Evolutionary conservation across 2,797 vertebrate genomes (phyloP).

Genomic region (Macrochelys suwanniensis): DNA sequence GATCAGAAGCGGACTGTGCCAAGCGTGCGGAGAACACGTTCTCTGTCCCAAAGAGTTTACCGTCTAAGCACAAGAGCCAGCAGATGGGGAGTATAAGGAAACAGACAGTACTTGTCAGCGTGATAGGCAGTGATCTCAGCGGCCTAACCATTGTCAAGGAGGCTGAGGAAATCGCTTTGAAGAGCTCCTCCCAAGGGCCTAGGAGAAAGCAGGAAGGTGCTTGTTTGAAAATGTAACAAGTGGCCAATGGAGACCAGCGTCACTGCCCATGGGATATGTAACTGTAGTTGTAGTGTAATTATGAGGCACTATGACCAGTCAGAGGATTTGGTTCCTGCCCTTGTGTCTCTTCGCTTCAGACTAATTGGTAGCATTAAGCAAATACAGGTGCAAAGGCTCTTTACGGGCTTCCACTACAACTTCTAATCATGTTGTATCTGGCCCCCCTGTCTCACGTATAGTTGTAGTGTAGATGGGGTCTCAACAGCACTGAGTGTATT

Average conservation of each 20-base stretch:
- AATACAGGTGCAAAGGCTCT: background rate
- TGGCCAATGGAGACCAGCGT: background rate
- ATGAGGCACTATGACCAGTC: background rate
- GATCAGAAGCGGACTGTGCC: background rate
- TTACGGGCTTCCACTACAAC: background rate
- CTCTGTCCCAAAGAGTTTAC: background rate
- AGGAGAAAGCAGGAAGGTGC: background rate
- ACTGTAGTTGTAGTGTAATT: background rate
- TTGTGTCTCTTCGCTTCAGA: background rate
- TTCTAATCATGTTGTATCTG: background rate
- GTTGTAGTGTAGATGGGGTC: background rate
- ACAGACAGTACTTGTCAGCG: background rate
- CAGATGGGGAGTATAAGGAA: background rate
- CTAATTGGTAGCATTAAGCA: background rate
- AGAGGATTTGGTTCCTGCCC: background rate
- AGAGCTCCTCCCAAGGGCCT: background rate
- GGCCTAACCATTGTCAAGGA: background rate
- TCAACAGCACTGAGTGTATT: too few species aligned
- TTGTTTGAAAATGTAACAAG: background rate
- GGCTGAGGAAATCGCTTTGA: background rate
- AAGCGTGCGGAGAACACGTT: background rate
- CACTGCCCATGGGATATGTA: background rate
- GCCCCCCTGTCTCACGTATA: too few species aligned
- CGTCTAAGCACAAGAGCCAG: background rate
- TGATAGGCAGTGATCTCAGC: background rate